These are phyloP conservation scores for Helleia helle DNA, from an alignment of 2,888 invertebrate genomes.

Conservation along the genomic window DNA sequence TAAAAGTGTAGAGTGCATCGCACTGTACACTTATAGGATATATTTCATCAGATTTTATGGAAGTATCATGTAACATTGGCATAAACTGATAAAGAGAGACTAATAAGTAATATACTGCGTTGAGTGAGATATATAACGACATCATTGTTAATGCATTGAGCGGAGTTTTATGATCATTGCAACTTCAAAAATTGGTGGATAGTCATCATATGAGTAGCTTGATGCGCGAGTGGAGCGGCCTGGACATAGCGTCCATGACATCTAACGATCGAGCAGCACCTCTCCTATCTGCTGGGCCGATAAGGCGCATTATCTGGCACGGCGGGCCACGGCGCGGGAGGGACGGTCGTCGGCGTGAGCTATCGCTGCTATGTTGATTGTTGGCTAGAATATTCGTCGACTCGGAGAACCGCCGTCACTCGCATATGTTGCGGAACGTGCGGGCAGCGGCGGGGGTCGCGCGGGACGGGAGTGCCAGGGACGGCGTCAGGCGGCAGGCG, in stretches of 20 bases:
- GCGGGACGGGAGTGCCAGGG: conserved; percentile 45
- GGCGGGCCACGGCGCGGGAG: conserved; percentile 54
- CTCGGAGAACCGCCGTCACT: conserved; percentile 32
- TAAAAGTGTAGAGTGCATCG: no score
- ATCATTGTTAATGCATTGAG: no score
- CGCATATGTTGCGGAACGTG: conserved; percentile 70
- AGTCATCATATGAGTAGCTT: conserved; percentile 42
- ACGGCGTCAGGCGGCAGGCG: conserved; percentile 56
- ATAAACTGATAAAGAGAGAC: no score
- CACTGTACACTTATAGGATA: no score
- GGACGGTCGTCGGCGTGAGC: no score
- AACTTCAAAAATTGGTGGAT: conserved; percentile 40
- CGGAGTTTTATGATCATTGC: no score
- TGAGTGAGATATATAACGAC: no score
- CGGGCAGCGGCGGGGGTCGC: conserved; percentile 25
- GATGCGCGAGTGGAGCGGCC: conserved; percentile 37
- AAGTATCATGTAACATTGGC: no score
- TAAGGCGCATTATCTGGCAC: conserved; percentile 64
- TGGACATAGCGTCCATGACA: conserved; percentile 59
- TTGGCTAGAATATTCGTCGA: conserved; percentile 33
- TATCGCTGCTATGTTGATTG: conserved; percentile 37
- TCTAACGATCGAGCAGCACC: conserved; percentile 66
- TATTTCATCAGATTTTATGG: no score
- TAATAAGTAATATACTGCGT: no score
- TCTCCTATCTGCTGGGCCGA: conserved; percentile 68